Conservation (phyloP, 2,113 vertebrate species). For the Diadophis punctatus region DNA sequence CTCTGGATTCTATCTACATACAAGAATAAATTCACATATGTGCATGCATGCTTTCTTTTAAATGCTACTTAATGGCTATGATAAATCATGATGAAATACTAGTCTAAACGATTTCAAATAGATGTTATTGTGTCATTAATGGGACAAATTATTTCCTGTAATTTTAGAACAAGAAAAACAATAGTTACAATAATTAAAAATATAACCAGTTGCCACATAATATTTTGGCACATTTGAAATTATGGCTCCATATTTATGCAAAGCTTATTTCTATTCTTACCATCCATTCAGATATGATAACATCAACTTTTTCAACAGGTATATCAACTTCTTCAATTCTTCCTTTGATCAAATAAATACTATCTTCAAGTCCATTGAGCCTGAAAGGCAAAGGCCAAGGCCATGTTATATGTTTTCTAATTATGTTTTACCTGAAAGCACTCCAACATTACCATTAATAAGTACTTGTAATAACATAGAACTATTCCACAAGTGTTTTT, state of each 20-base stretch:
- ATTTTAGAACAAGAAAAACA: not conserved
- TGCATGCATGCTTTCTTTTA: not conserved
- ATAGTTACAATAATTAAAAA: not conserved
- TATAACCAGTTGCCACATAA: not conserved
- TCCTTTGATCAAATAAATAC: constrained; percentile 86
- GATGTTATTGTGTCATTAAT: not conserved
- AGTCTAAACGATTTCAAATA: not conserved
- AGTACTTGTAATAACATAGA: not conserved
- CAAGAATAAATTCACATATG: not conserved
- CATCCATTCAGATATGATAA: constrained; percentile 99
- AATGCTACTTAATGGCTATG: not conserved
- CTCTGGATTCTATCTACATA: not conserved
- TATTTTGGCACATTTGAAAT: not conserved
- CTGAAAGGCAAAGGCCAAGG: constrained; percentile 66
- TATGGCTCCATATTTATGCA: not conserved
- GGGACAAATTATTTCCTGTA: not conserved
- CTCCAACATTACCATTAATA: not conserved
- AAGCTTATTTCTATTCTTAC: constrained; percentile 72
- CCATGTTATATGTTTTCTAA: not conserved
- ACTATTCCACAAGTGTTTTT: not conserved
- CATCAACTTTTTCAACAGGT: constrained; percentile 88
- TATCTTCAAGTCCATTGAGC: constrained; percentile 86
- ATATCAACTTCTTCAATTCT: constrained; percentile 90
- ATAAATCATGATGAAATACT: not conserved
- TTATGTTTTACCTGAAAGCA: not conserved